Evolutionary conservation across 2,113 vertebrate genomes (phyloP).

Genomic region (Sorex araneus): DNA sequence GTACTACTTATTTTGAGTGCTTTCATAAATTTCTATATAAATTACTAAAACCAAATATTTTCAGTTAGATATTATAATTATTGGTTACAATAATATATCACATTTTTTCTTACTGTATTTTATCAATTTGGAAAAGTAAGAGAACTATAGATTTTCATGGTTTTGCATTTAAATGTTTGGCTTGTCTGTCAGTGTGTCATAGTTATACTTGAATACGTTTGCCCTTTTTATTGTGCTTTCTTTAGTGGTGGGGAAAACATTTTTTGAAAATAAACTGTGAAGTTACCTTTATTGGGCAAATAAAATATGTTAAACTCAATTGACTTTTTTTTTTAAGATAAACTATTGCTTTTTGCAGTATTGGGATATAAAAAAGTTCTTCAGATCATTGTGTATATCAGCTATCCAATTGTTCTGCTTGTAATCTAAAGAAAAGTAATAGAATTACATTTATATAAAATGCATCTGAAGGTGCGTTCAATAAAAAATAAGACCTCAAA

Average conservation of each 20-base stretch:
- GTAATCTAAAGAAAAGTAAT: constrained; percentile 64
- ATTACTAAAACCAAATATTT: constrained; percentile 58
- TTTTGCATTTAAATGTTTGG: constrained; percentile 63
- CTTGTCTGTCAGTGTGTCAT: constrained; percentile 51
- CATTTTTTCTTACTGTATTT: constrained; percentile 39
- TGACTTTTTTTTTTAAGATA: constrained; percentile 72
- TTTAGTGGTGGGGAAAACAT: constrained; percentile 73
- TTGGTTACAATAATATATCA: constrained; percentile 57
- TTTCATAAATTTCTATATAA: constrained; percentile 42
- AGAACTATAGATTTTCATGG: constrained; percentile 54
- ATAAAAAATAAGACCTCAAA: constrained; percentile 45
- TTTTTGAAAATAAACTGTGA: constrained; percentile 77
- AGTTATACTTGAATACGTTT: constrained; percentile 63
- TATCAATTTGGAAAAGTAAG: constrained; percentile 57
- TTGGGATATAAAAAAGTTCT: constrained; percentile 46
- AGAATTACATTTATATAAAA: constrained; percentile 55
- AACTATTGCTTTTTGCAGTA: constrained; percentile 58
- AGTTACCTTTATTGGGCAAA: constrained; percentile 76
- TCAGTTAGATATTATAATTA: constrained; percentile 38
- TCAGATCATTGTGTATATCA: constrained; percentile 57
- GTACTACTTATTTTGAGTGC: not conserved
- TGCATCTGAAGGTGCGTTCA: not conserved
- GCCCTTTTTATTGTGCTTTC: constrained; percentile 76
- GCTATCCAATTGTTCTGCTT: constrained; percentile 33
- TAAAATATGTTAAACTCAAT: constrained; percentile 80